Base-by-base conservation (phyloP, 2,888 invertebrate genomes). In the Didymodactylos carnosus region DNA sequence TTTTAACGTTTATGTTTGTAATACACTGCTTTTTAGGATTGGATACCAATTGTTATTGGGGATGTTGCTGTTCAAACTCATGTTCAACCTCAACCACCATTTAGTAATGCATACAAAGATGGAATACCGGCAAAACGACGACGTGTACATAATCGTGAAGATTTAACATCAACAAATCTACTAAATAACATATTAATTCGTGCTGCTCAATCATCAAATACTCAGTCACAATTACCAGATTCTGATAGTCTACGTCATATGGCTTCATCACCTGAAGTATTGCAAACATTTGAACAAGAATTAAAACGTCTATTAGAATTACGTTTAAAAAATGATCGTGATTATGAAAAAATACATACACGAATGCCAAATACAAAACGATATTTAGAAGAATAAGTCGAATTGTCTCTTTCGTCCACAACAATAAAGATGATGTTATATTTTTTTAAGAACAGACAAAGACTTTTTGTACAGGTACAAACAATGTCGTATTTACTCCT, bases 101-200 rank as follows among this genome's bases (percentile, higher is more conserved):
- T 89, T 82, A 93, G 93, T 80, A 93, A 94, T 84, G 91, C 91
- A 0, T 94, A 94, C 83, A 85, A 93, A 69, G 88, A 89, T 13
- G 91, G 91, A 16, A 89, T 94, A 89, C 91, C 94, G 19, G 88
- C 90, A 53, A 91, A 92, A 83, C 25, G 62, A 62, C 62, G 62
- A 35, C 62, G 62, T 35, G 62, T 62, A n/a, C 35, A 62, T 35
- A 62, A 35, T 29, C 62, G 62, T 35, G 62, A 62, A 62, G 62
- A 62, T 35, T 62, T 62, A 35, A 62, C 62, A 3, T 62, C 62
- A 35, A n/a, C 62, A 10, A 35, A 62, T 62, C n/a, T 62, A 29
- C 11, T 62, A 35, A 29, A 62, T 35, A 62, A 29, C 29, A 16
- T 62, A 19, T 19, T 62, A n/a, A 92, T 93, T 6, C 98, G 91